Evolutionary conservation across 1,140 invertebrate species (phyloP).

Genomic region (Lepidurus apus): DNA sequence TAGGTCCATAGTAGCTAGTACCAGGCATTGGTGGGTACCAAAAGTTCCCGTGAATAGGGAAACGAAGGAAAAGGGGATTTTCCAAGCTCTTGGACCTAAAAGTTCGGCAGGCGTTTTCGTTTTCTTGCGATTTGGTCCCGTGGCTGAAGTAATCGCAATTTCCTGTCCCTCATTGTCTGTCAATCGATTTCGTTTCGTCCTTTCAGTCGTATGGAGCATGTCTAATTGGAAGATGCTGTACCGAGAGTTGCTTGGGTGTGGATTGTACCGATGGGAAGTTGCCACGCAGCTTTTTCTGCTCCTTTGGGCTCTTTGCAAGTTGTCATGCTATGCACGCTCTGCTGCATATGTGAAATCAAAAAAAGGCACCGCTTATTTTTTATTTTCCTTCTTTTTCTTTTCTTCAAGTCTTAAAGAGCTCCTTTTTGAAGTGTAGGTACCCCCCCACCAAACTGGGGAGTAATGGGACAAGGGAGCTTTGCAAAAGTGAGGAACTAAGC

Average conservation of each 20-base stretch:
- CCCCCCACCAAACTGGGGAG: neutral
- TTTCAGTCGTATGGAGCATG: neutral
- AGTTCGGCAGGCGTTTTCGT: neutral
- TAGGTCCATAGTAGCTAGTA: neutral
- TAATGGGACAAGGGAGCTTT: neutral
- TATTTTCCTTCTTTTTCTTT: neutral
- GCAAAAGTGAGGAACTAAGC: neutral
- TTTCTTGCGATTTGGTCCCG: neutral
- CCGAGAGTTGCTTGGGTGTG: neutral
- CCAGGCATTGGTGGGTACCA: neutral
- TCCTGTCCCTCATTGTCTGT: neutral
- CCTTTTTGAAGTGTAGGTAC: neutral
- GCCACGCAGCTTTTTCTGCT: neutral
- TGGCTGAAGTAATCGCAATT: neutral
- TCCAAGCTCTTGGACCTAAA: neutral
- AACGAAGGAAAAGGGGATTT: neutral
- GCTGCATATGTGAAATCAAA: neutral
- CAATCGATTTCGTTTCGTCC: neutral
- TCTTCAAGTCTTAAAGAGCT: neutral
- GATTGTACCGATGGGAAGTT: neutral
- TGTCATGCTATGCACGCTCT: slow-evolving; percentile 14
- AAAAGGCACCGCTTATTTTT: neutral
- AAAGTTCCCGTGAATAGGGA: neutral
- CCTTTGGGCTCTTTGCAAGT: slow-evolving; percentile 9
- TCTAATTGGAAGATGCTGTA: neutral